These are phyloP conservation scores for Drosophila monieri DNA, from an alignment of 2,888 invertebrate genomes.

Conservation along the genomic window DNA sequence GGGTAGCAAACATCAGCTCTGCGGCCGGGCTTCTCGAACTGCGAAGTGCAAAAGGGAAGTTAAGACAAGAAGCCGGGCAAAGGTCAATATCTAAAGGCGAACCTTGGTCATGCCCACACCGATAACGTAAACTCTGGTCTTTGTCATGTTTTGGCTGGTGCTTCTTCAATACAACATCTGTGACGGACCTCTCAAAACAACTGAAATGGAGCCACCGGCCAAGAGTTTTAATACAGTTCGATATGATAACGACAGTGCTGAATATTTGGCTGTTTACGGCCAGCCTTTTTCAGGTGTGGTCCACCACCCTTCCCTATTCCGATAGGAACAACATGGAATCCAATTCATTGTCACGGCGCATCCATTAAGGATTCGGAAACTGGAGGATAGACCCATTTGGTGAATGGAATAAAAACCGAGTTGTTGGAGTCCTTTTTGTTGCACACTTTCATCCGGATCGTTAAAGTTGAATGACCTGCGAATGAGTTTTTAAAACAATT, in stretches of 20 bases:
- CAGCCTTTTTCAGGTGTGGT: background rate
- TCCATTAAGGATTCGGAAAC: too few relatives aligned
- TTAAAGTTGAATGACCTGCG: too few relatives aligned
- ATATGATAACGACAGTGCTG: conserved; percentile 23
- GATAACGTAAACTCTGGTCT: conserved; percentile 91
- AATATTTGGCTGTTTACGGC: background rate
- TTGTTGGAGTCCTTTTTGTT: too few relatives aligned
- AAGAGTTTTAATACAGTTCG: background rate
- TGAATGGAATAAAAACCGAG: too few relatives aligned
- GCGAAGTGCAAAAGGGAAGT: conserved; percentile 69
- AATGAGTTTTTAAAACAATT: too few relatives aligned
- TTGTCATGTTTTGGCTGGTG: conserved; percentile 67
- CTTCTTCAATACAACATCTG: conserved; percentile 2
- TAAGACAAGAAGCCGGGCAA: conserved; percentile 32
- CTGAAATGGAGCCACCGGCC: conserved; percentile 7
- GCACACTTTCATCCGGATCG: too few relatives aligned
- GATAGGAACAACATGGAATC: too few relatives aligned
- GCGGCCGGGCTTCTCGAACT: conserved; percentile 97
- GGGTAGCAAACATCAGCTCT: conserved; percentile 95
- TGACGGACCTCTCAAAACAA: conserved; percentile 21
- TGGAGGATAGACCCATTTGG: too few relatives aligned
- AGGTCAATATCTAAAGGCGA: conserved; percentile 64
- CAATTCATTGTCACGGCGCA: too few relatives aligned
- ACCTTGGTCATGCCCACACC: conserved; percentile 99
- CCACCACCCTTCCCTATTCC: too few relatives aligned